Percentiles rank a stretch among this genome's conserved stretches.
phyloP scores from a whole-genome alignment of 2,888 invertebrate genomes.

The Callinectes sapidus region DNA sequence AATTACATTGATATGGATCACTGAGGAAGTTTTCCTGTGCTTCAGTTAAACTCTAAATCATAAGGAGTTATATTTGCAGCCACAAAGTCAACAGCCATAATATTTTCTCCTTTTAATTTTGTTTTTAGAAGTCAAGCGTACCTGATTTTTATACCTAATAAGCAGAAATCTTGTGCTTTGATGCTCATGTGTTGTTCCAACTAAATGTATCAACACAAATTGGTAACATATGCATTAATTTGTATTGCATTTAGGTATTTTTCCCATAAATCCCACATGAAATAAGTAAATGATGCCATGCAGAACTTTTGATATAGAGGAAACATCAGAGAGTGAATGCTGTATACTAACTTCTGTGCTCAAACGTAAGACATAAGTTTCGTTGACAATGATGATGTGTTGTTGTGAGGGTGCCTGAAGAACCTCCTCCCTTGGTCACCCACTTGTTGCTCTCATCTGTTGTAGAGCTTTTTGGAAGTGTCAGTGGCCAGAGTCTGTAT shows the following conservation, averaged over 20 bases:
- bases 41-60: too few relatives aligned
- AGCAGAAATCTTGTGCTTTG: not conserved
- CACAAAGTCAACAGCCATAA: not conserved
- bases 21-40: too few relatives aligned
- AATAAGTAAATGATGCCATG: not conserved
- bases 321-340: not conserved
- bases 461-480: not conserved
- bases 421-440: not conserved
- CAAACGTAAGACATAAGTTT: constrained; percentile 12
- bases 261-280: not conserved
- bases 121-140: not conserved
- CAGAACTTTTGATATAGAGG: not conserved
- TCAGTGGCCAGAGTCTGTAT: not conserved
- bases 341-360: not conserved
- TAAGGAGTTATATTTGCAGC: too few relatives aligned
- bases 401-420: not conserved
- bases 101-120: not conserved
- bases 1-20: too few relatives aligned
- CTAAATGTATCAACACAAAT: not conserved
- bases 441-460: not conserved
- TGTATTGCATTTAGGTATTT: not conserved
- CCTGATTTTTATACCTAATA: not conserved
- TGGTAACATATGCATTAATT: not conserved
- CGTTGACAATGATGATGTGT: not conserved
- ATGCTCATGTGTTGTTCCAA: not conserved